A percentile compares a stretch with the other conserved stretches of the same genome.
Conservation (phyloP, 35 echinoderm and acorn worm genomes). For the Strongylocentrotus purpuratus region DNA sequence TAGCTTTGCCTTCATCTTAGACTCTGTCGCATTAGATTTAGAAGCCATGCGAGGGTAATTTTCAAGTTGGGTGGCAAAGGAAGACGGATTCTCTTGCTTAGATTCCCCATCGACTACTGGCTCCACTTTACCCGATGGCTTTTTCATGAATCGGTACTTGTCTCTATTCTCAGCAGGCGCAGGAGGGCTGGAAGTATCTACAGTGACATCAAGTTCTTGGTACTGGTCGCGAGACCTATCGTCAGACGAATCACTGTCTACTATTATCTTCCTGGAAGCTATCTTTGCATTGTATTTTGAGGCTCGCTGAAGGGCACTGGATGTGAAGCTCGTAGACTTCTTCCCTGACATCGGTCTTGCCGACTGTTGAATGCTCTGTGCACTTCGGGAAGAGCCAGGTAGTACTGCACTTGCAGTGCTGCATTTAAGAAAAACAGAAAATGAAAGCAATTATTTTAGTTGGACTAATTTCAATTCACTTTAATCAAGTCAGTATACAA, state of each 20-base stretch:
- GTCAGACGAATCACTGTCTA: slow-evolving; percentile 26
- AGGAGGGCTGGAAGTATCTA: background rate
- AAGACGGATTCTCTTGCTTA: background rate
- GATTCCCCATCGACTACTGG: background rate
- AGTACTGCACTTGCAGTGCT: background rate
- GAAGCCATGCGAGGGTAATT: background rate
- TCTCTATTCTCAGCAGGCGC: background rate
- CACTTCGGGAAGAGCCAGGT: background rate
- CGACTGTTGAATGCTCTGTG: background rate
- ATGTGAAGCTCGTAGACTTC: background rate
- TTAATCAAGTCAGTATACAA: no score
- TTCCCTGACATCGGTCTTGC: background rate
- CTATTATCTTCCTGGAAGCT: background rate
- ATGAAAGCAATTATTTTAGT: background rate
- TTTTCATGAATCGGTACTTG: slow-evolving; percentile 4
- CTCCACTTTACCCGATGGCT: background rate
- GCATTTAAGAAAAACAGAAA: background rate
- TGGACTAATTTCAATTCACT: no score
- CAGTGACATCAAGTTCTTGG: background rate
- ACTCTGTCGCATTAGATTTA: background rate
- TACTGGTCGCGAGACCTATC: background rate
- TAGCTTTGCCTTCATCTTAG: background rate
- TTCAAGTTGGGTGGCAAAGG: background rate
- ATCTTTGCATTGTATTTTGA: slow-evolving; percentile 33
- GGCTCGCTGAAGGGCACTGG: slow-evolving; percentile 35